A percentile compares a stretch with the other conserved stretches of the same genome.
Conservation (phyloP, 2,113 vertebrate genomes). For the Bothrops jararaca region DNA sequence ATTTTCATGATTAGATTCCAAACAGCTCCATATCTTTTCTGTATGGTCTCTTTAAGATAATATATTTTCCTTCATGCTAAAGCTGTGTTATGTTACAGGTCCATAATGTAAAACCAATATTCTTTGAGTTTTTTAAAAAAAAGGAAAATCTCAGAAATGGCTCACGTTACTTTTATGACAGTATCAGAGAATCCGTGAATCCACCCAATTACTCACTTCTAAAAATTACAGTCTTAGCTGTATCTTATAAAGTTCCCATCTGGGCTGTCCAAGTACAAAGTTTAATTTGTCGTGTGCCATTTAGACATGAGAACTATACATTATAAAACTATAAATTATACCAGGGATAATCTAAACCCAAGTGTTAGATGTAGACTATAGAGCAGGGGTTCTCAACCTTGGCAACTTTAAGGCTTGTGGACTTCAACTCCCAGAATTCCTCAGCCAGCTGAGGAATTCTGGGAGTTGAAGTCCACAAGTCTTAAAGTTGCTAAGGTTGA, state of each 20-base stretch:
- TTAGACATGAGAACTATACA: not conserved
- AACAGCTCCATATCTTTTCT: conserved; percentile 70
- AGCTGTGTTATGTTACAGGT: conserved; percentile 77
- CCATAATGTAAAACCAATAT: not conserved
- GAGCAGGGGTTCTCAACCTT: too few species aligned
- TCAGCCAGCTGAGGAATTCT: too few species aligned
- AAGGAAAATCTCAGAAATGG: not conserved
- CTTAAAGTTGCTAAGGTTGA: too few species aligned
- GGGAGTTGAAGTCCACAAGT: too few species aligned
- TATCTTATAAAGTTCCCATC: not conserved
- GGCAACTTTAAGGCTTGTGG: too few species aligned
- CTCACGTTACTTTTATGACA: not conserved
- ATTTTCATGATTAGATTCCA: conserved; percentile 69
- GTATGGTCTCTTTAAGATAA: conserved; percentile 63
- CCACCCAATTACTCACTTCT: not conserved
- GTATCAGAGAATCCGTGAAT: not conserved
- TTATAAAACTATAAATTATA: not conserved
- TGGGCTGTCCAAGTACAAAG: not conserved
- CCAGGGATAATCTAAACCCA: not conserved
- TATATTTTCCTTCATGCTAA: conserved; percentile 69
- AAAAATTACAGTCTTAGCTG: not conserved
- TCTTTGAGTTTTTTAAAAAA: not conserved
- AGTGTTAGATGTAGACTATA: not conserved
- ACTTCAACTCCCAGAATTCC: too few species aligned
- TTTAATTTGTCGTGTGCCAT: not conserved